Evolutionary conservation across 1,140 invertebrate species (phyloP).

Genomic region (Platyscapa corneri): DNA sequence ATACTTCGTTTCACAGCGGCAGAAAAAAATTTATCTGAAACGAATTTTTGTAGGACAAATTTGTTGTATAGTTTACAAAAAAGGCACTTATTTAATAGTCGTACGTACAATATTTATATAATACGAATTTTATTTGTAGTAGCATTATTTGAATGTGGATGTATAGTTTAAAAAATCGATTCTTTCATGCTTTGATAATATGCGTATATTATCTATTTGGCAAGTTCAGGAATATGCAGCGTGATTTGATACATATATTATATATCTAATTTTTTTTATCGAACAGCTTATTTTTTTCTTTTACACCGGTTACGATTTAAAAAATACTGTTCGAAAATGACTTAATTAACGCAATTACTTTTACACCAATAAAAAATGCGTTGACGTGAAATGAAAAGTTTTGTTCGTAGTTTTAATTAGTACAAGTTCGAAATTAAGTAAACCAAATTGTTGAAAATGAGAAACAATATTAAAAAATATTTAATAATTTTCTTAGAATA

Average conservation of each 20-base stretch:
- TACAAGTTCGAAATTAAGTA: constrained; percentile 11
- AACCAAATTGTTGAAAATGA: neutral
- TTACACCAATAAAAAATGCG: neutral
- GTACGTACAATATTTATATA: neutral
- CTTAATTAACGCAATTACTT: neutral
- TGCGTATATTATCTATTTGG: constrained; percentile 58
- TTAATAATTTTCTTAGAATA: neutral
- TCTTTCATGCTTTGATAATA: constrained; percentile 29
- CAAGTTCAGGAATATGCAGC: constrained; percentile 62
- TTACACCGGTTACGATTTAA: constrained; percentile 18
- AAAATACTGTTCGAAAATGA: constrained; percentile 34
- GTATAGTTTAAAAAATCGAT: constrained; percentile 12
- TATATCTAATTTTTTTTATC: constrained; percentile 4
- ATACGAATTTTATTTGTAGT: neutral
- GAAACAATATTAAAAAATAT: neutral
- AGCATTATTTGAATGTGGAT: neutral
- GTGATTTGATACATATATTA: neutral
- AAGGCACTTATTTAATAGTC: constrained; percentile 13
- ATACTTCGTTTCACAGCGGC: neutral
- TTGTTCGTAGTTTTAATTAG: neutral
- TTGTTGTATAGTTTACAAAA: neutral
- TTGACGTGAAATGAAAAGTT: neutral
- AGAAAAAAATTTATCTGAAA: neutral
- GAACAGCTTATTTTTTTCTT: constrained; percentile 2
- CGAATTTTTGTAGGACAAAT: neutral